A percentile compares a stretch with the other conserved stretches of the same genome.
Evolutionary conservation across 2,797 vertebrate species (phyloP).

Genomic region (Ptychadena robeensis): DNA sequence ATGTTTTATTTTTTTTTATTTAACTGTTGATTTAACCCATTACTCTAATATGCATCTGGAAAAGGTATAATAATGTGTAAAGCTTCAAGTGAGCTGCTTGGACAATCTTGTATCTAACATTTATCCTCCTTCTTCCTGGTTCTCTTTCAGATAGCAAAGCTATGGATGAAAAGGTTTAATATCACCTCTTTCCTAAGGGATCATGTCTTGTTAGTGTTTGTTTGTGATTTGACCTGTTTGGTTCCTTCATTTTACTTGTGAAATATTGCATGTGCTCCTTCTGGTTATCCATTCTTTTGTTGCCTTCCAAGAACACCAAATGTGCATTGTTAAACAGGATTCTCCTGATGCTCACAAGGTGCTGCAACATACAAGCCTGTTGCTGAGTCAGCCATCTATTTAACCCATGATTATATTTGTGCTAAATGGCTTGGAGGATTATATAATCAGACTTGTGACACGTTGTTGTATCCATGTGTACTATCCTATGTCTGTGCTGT

Average conservation of each 20-base stretch:
- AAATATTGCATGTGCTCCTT: conserved; percentile 76
- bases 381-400: conserved; percentile 67
- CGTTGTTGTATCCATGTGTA: conserved; percentile 47
- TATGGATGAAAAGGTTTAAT: conserved; percentile 97
- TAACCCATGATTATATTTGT: conserved; percentile 51
- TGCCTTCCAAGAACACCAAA: conserved; percentile 70
- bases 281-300: conserved; percentile 74
- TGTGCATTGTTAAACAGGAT: conserved; percentile 69
- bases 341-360: conserved; percentile 66
- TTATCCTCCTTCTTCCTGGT: conserved; percentile 78
- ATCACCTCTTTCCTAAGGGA: conserved; percentile 75
- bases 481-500: conserved; percentile 17
- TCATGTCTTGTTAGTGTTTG: conserved; percentile 75
- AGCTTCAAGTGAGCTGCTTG: conserved; percentile 61
- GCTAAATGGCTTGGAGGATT: conserved; percentile 62
- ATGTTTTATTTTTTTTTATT: not conserved
- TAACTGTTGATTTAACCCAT: too few relatives aligned
- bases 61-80: conserved; percentile 20
- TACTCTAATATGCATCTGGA: not conserved
- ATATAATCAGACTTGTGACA: conserved; percentile 54
- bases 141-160: conserved; percentile 93
- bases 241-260: conserved; percentile 74
- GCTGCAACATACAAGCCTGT: conserved; percentile 71
- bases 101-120: conserved; percentile 75
- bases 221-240: conserved; percentile 75